phyloP scores from a whole-genome alignment of 2,888 invertebrate genomes.

The Drosophila multiciliata region DNA sequence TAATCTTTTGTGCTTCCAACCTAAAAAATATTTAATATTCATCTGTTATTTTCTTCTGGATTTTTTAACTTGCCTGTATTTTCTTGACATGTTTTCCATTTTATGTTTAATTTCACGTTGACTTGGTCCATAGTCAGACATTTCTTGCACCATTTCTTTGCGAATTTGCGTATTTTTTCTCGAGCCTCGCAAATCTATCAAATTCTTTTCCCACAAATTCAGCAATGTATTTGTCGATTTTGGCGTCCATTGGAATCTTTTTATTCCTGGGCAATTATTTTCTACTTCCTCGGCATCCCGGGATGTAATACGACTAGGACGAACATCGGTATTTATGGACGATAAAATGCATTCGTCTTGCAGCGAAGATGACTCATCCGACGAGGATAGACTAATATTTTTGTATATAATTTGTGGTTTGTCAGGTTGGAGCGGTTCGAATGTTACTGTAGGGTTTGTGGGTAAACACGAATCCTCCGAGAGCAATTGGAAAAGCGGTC shows the following conservation, averaged over 20 bases:
- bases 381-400: slow-evolving; percentile 37
- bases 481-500: slow-evolving; percentile 39
- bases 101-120: slow-evolving; percentile 53
- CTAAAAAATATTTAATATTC: slow-evolving; percentile 15
- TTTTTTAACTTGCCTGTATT: slow-evolving; percentile 43
- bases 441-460: neutral
- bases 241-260: slow-evolving; percentile 52
- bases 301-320: neutral
- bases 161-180: slow-evolving; percentile 45
- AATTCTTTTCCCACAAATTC: slow-evolving; percentile 58
- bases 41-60: neutral
- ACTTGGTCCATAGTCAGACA: slow-evolving; percentile 44
- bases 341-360: neutral
- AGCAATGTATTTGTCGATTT: slow-evolving; percentile 59
- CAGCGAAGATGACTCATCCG: slow-evolving; percentile 22
- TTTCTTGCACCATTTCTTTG: slow-evolving; percentile 46
- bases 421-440: neutral
- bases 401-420: slow-evolving; percentile 15
- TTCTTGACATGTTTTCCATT: slow-evolving; percentile 61
- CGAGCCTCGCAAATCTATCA: slow-evolving; percentile 46
- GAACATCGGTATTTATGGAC: neutral
- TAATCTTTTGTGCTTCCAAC: slow-evolving; percentile 40
- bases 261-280: neutral
- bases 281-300: neutral
- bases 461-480: slow-evolving; percentile 23